phyloP scores from a whole-genome alignment of 2,888 invertebrate genomes.

The Linyphia triangularis region DNA sequence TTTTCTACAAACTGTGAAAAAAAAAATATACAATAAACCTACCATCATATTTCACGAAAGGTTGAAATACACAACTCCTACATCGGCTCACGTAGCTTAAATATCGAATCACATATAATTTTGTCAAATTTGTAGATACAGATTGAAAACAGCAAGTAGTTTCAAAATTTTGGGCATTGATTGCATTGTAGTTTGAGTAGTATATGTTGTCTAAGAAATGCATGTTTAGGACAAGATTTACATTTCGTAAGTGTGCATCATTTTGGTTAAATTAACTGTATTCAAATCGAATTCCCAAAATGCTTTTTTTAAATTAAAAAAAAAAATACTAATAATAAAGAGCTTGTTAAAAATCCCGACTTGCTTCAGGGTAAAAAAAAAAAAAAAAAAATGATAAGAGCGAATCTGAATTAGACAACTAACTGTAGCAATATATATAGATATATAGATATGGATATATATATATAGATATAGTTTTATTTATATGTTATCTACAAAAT shows the following conservation, averaged over 20 bases:
- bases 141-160: no score
- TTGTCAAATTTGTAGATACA: no score
- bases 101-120: no score
- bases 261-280: background rate
- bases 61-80: no score
- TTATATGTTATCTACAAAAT: conserved; percentile 74
- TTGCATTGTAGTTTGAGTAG: no score
- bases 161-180: no score
- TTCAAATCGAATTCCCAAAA: background rate
- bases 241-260: background rate
- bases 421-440: conserved; percentile 74
- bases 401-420: conserved; percentile 69
- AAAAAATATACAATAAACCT: background rate
- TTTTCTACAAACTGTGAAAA: background rate
- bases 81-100: no score
- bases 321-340: conserved; percentile 1
- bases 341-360: conserved; percentile 19
- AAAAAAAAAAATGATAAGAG: conserved; percentile 33
- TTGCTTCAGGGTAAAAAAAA: conserved; percentile 21
- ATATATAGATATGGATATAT: conserved; percentile 59
- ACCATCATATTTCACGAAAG: no score
- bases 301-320: background rate
- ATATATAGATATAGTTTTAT: conserved; percentile 63
- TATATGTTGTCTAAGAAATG: no score
- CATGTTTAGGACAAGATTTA: no score